Evolutionary conservation across 92 coral and sea anemone species (phyloP), one percentile per base, ranked within the genome.

Genomic region (Chrysogorgia sp.): DNA sequence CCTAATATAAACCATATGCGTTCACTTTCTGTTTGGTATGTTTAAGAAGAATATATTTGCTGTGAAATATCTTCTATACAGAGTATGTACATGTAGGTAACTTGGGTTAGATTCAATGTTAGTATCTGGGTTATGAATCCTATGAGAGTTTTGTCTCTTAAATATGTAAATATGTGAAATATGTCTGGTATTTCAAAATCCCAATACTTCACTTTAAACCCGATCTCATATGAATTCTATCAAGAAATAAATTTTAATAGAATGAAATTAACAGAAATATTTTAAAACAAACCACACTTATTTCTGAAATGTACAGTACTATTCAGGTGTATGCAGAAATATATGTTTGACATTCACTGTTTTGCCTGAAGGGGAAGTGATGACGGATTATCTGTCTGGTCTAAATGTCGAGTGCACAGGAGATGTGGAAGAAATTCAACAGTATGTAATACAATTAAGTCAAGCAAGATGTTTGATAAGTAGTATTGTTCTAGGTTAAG

Each of bases 181-280:
- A 69, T 69, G 60, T 48, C 30, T 26, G 60, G 76, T 48, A 69
- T 69, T 48, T 69, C 22, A 69, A 69, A 37, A 7, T 25, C 55
- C 13, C 23, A 7, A 34, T 32, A 34, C 40, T 13, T 10, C 22
- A 34, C 40, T 34, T 1, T 64, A 34, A 0, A 34, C 22, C 21
- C 40, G 22, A 34, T 29, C 40, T 34, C 26, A 50, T 34, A n/a
- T 20, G 34, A 28, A 40, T 9, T 20, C 32, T 12, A 29, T 22
- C 8, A 4, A 26, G 35, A 14, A 1, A 34, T 14, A 25, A 23
- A 28, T 8, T 14, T 43, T 19, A 17, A 21, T 20, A 67, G 26
- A 67, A 10, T 23, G 45, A 31, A 1, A 61, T 25, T 12, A 3
- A 15, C 57, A 7, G 7, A 20, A 32, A 22, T 33, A 43, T 37